Conservation (phyloP, 2,888 invertebrate genomes). For the Epicampocera succincta region DNA sequence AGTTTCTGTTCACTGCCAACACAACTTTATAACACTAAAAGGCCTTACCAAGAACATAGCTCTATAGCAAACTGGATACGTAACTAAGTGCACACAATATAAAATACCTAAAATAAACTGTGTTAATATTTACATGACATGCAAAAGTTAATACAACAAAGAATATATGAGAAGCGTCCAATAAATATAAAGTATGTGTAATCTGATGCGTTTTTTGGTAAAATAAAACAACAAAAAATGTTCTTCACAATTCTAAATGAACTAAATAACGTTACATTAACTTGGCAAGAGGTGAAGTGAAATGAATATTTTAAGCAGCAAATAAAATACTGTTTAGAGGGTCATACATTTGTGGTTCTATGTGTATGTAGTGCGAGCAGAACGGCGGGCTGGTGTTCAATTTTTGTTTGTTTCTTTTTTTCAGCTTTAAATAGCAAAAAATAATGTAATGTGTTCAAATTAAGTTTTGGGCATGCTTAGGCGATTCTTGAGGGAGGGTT, state of each 20-base stretch:
- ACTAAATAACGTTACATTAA: conserved; percentile 66
- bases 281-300: conserved; percentile 58
- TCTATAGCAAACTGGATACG: conserved; percentile 20
- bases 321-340: conserved; percentile 56
- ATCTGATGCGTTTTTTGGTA: conserved; percentile 60
- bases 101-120: conserved; percentile 50
- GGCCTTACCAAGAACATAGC: background rate
- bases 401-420: background rate
- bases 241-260: conserved; percentile 43
- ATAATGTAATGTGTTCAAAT: conserved; percentile 4
- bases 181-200: conserved; percentile 46
- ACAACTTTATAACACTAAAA: conserved; percentile 12
- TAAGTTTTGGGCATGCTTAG: conserved; percentile 41
- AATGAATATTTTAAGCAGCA: conserved; percentile 56
- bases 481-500: conserved; percentile 11
- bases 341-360: conserved; percentile 52
- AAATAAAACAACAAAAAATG: conserved; percentile 30
- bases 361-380: background rate
- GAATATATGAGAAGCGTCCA: conserved; percentile 29
- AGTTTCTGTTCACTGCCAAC: background rate
- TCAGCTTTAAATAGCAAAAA: background rate
- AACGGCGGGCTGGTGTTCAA: background rate
- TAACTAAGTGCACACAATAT: background rate
- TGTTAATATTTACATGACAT: conserved; percentile 68
- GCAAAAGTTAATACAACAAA: conserved; percentile 49